Evolutionary conservation across 1,140 invertebrate species (phyloP), one percentile per base, ranked within the genome.

Genomic region (Drosophila ananassae): DNA sequence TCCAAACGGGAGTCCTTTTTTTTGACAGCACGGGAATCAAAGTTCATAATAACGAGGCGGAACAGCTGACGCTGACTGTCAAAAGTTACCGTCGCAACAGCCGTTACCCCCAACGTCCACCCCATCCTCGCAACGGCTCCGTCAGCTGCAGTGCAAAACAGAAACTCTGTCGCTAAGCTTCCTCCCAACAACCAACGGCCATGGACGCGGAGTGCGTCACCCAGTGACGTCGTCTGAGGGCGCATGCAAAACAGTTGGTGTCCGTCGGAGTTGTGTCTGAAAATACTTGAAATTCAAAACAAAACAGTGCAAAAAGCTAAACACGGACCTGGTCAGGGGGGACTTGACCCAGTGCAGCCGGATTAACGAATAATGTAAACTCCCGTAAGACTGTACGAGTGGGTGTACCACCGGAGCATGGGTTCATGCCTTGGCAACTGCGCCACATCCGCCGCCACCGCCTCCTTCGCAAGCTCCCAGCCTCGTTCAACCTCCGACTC

Each of bases 381-480:
- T n/a, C 41, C 52, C 22, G 46, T 39, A 21, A 25, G 17, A 24
- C 28, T 50, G 51, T n/a, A 37, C 34, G 10, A 37, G 41, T 41
- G 28, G 57, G 67, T 50, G 44, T 13, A 37, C 41, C 41, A 39
- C 22, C 58, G 51, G 67, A 87, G 73, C 56, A 89, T 89, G 84
- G 84, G 84, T 82, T 83, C 84, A 78, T 89, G 84, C 54, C 62
- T 89, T 30, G 84, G 84, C 68, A 84, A 79, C 77, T 89, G 84
- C 32, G 71, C 73, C 37, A 50, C 71, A 67, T 59, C 68, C 64
- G 63, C 28, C 62, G 44, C 61, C 47, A 22, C 47, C 41, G 34
- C 50, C 30, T 44, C 62, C 51, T 37, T 37, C 34, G 10, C 34
- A 12, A 60, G 21, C 73, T 30, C 22, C 44, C 39, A 22, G 8